Percentiles rank a stretch among this genome's conserved stretches.
phyloP scores from a whole-genome alignment of 2,888 invertebrate genomes.

The Psylliodes chrysocephalus region DNA sequence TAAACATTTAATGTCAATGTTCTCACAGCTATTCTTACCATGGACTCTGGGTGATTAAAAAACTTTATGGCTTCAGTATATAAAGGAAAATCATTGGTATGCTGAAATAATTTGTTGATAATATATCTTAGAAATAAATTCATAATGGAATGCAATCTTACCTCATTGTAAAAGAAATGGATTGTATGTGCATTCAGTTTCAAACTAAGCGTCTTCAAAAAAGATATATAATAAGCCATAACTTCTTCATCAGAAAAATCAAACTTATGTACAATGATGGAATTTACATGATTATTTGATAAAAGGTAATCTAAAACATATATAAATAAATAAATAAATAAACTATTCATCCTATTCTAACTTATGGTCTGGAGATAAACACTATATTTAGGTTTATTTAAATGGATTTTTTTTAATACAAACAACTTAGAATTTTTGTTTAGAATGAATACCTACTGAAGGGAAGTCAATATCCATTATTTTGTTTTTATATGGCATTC shows the following conservation, averaged over 20 bases:
- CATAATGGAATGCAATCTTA: no score
- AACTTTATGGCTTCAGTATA: slow-evolving; percentile 99
- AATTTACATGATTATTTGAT: slow-evolving; percentile 99
- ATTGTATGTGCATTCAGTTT: slow-evolving; percentile 98
- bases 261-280: slow-evolving; percentile 99
- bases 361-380: background rate
- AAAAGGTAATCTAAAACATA: slow-evolving; percentile 90
- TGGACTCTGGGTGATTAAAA: slow-evolving; percentile 98
- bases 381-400: no score
- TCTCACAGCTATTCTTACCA: slow-evolving; percentile 98
- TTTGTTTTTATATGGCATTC: no score
- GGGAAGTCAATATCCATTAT: no score
- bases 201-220: slow-evolving; percentile 96
- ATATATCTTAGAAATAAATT: no score
- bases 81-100: slow-evolving; percentile 98
- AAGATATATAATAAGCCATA: slow-evolving; percentile 99
- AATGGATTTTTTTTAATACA: no score
- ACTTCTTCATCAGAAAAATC: slow-evolving; percentile 99
- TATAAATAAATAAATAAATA: no score
- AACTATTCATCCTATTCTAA: background rate
- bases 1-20: slow-evolving; percentile 98
- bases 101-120: no score
- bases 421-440: no score
- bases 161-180: slow-evolving; percentile 99
- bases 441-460: no score